phyloP scores from a whole-genome alignment of 2,888 invertebrate genomes.

The Entomobrya proxima region DNA sequence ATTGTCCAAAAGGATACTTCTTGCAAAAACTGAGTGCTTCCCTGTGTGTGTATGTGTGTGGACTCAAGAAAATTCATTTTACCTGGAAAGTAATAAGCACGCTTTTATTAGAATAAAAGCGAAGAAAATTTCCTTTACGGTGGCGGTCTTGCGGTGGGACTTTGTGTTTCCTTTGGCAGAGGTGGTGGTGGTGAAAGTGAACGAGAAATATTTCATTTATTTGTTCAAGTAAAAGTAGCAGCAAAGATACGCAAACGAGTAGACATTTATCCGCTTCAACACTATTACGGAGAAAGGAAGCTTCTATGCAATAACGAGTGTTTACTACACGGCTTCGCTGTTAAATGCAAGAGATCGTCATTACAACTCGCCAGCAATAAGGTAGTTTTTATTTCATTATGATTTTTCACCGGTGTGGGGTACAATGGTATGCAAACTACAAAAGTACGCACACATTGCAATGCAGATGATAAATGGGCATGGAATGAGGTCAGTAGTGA shows the following conservation, averaged over 20 bases:
- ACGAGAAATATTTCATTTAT: constrained; percentile 18
- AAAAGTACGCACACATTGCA: not conserved
- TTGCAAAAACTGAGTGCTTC: no score
- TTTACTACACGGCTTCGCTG: not conserved
- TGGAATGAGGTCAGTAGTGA: constrained; percentile 27
- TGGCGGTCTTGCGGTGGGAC: not conserved
- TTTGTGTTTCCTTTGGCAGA: not conserved
- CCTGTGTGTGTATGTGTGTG: not conserved
- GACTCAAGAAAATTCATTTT: not conserved
- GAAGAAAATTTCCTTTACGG: not conserved
- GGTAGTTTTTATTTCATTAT: constrained; percentile 12
- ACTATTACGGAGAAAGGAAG: not conserved
- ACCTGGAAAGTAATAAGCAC: constrained; percentile 9
- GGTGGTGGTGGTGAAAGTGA: constrained; percentile 10
- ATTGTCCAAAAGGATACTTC: constrained; percentile 30
- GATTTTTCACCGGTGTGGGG: not conserved
- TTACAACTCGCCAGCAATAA: constrained; percentile 12
- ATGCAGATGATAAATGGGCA: constrained; percentile 18
- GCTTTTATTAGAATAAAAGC: not conserved
- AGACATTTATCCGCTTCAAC: not conserved
- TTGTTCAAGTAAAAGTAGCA: not conserved
- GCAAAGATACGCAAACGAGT: not conserved
- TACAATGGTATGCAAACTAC: not conserved
- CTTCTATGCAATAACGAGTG: not conserved
- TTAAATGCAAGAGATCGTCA: not conserved